These are phyloP conservation scores for Opisthocomus hoazin DNA, from an alignment of 2,113 vertebrate species.

Conservation along the genomic window DNA sequence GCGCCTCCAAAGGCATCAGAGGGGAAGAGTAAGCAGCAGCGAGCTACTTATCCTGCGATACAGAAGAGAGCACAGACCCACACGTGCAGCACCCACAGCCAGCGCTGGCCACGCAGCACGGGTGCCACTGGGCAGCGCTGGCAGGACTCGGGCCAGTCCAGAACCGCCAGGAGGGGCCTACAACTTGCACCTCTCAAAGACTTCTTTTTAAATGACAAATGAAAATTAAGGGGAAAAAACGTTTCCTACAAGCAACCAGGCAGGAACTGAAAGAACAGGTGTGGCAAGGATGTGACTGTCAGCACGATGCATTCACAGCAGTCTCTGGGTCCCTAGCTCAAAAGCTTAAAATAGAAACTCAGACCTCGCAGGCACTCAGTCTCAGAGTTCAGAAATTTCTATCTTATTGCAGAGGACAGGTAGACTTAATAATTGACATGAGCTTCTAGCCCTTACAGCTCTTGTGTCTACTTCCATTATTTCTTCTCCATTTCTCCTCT, in stretches of 20 bases:
- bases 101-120: fast-evolving
- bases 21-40: fast-evolving
- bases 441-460: not conserved
- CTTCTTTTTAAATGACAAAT: not conserved
- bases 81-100: fast-evolving
- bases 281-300: not conserved
- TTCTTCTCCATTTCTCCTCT: not conserved
- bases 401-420: conserved; percentile 2
- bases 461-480: conserved; percentile 19
- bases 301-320: fast-evolving
- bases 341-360: not conserved
- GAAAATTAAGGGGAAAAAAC: not conserved
- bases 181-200: not conserved
- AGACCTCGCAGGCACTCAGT: not conserved
- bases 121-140: not conserved
- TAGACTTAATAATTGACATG: conserved; percentile 1
- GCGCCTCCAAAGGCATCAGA: not conserved
- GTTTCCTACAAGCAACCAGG: not conserved
- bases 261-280: not conserved
- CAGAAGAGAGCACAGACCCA: fast-evolving
- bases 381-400: not conserved
- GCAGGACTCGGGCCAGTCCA: not conserved
- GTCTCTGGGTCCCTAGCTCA: not conserved
- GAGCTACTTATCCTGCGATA: fast-evolving
- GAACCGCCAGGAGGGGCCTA: not conserved